These are phyloP conservation scores for Drosophila falleni DNA, from an alignment of 2,888 invertebrate genomes.

Conservation along the genomic window DNA sequence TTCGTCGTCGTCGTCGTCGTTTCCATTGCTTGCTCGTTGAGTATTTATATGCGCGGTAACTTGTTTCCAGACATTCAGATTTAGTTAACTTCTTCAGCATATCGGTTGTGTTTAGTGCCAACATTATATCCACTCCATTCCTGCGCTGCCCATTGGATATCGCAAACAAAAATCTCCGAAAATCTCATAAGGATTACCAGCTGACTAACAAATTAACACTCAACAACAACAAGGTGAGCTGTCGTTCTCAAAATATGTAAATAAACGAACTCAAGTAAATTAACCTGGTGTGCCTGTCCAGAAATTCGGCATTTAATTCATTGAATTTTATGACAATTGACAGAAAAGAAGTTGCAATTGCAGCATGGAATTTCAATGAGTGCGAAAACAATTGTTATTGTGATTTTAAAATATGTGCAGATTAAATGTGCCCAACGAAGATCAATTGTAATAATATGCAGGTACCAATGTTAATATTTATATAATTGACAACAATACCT, in stretches of 20 bases:
- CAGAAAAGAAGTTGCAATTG: slow-evolving; percentile 17
- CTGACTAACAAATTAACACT: slow-evolving; percentile 58
- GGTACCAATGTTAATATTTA: slow-evolving; percentile 13
- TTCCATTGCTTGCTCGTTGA: slow-evolving; percentile 23
- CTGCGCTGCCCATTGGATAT: slow-evolving; percentile 60
- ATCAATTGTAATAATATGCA: slow-evolving; percentile 35
- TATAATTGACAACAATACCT: slow-evolving; percentile 22
- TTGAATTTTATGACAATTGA: slow-evolving; percentile 27
- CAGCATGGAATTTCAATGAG: slow-evolving; percentile 69
- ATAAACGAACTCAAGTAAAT: neutral
- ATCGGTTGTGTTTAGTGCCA: slow-evolving; percentile 69
- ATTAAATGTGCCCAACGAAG: slow-evolving; percentile 36
- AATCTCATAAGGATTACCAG: slow-evolving; percentile 61
- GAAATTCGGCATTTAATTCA: slow-evolving; percentile 26
- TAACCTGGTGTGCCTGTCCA: neutral
- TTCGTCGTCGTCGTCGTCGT: slow-evolving; percentile 36
- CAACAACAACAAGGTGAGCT: slow-evolving; percentile 65
- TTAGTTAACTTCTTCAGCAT: slow-evolving; percentile 80
- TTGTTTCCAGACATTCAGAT: slow-evolving; percentile 84
- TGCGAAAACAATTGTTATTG: slow-evolving; percentile 42
- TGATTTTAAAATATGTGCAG: slow-evolving; percentile 49
- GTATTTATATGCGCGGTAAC: slow-evolving; percentile 83
- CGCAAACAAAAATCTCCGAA: slow-evolving; percentile 13
- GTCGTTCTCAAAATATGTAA: slow-evolving; percentile 11
- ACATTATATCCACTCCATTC: slow-evolving; percentile 17